A percentile compares a stretch with the other conserved stretches of the same genome.
These are phyloP conservation scores for Malacoctenus gilli DNA, from an alignment of 2,797 vertebrate genomes.

Conservation along the genomic window DNA sequence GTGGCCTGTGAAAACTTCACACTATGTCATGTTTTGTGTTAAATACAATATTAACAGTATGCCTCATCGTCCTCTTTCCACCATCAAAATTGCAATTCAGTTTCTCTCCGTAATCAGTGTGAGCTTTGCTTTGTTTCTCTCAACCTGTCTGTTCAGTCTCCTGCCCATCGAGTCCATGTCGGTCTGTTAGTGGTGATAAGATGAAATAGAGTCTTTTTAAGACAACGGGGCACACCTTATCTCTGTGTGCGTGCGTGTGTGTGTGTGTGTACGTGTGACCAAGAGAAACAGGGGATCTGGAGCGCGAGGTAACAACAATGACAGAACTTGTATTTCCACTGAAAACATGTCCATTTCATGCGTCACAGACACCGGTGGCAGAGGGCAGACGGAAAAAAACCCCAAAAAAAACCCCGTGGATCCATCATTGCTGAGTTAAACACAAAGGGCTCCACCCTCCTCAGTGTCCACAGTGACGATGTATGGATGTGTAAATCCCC, in stretches of 20 bases:
- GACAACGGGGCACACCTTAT: conserved; percentile 54
- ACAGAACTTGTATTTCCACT: conserved; percentile 59
- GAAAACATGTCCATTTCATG: conserved; percentile 46
- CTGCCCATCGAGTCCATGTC: conserved; percentile 34
- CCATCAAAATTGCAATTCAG: conserved; percentile 8
- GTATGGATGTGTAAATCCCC: conserved; percentile 72
- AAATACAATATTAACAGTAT: not conserved
- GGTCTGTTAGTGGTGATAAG: conserved; percentile 69
- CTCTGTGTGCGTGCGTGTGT: conserved; percentile 19
- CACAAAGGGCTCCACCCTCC: conserved; percentile 69
- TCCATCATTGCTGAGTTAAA: conserved; percentile 68
- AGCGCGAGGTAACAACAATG: conserved; percentile 50
- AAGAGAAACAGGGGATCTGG: conserved; percentile 35
- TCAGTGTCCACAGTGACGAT: conserved; percentile 55
- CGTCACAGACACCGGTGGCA: conserved; percentile 38
- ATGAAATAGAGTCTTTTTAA: conserved; percentile 64
- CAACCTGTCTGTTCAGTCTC: conserved; percentile 38
- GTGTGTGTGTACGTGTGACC: conserved; percentile 34
- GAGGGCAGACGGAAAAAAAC: conserved; percentile 45
- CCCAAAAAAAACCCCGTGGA: no score
- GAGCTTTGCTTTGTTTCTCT: no score
- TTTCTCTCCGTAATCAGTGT: conserved; percentile 8
- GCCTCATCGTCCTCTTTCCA: not conserved
- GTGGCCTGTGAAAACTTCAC: not conserved
- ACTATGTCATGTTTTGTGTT: conserved; percentile 3